Conservation (phyloP, 1,140 invertebrate genomes). For the Lasioglossum baleicum region DNA sequence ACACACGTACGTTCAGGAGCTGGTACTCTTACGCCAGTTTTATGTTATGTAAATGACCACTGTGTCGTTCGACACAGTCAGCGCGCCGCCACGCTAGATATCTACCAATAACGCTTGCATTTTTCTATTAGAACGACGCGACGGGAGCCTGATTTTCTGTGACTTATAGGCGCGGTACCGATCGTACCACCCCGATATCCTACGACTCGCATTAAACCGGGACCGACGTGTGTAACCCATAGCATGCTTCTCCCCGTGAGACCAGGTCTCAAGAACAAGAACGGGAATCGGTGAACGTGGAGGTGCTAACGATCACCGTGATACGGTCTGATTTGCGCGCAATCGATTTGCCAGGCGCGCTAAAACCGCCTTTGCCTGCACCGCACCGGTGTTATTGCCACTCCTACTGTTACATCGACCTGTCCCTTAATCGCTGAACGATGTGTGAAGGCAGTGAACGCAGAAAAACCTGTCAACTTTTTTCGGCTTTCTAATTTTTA, state of each 20-base stretch:
- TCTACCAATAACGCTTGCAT: constrained; percentile 33
- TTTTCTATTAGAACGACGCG: constrained; percentile 17
- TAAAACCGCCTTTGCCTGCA: constrained; percentile 28
- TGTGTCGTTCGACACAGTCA: constrained; percentile 20
- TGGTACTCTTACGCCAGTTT: constrained; percentile 41
- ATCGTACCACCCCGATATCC: constrained; percentile 42
- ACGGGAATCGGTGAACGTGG: not conserved
- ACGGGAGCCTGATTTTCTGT: constrained; percentile 47
- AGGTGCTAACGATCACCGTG: constrained; percentile 52
- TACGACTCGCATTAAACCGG: constrained; percentile 32
- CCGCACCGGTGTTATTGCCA: constrained; percentile 16
- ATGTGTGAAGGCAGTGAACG: no score
- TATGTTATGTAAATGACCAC: constrained; percentile 34
- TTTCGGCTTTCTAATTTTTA: no score
- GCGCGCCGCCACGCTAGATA: constrained; percentile 5
- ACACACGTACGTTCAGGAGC: no score
- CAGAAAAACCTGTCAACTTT: no score
- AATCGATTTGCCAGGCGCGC: constrained; percentile 33
- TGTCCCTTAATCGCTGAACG: not conserved
- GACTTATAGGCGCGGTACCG: constrained; percentile 45
- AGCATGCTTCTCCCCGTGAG: not conserved
- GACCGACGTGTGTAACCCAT: not conserved
- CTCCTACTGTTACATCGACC: constrained; percentile 1
- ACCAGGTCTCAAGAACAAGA: not conserved
- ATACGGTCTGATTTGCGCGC: constrained; percentile 45